Percentiles rank a stretch among this genome's conserved stretches.
Evolutionary conservation across 2,113 vertebrate species (phyloP).

Genomic region (Stictonetta naevosa): DNA sequence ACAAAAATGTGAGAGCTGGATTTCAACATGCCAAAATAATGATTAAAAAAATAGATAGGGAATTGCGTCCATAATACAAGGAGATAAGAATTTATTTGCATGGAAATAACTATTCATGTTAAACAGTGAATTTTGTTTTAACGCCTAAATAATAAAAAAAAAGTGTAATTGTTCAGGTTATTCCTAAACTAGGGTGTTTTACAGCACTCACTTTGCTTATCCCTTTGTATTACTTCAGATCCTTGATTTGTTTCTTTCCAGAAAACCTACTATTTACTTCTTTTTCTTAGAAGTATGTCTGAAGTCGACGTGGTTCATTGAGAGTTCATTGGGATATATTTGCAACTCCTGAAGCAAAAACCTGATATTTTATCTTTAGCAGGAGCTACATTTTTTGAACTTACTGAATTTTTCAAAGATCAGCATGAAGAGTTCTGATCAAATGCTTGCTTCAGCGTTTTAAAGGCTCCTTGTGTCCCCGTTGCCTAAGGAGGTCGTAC

Average conservation of each 20-base stretch:
- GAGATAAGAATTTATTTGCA: background rate
- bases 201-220: background rate
- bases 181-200: background rate
- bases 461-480: slow-evolving; percentile 65
- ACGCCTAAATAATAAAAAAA: background rate
- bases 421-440: slow-evolving; percentile 73
- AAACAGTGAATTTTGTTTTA: background rate
- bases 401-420: slow-evolving; percentile 73
- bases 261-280: background rate
- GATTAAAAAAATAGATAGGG: background rate
- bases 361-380: slow-evolving; percentile 59
- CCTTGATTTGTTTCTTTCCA: background rate
- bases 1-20: background rate
- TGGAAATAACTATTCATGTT: background rate
- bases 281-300: background rate
- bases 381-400: slow-evolving; percentile 65
- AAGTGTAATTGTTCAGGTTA: background rate
- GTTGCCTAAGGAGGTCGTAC: slow-evolving; percentile 72
- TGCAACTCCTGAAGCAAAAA: slow-evolving; percentile 54
- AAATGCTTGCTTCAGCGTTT: slow-evolving; percentile 71
- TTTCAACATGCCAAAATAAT: background rate
- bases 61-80: background rate
- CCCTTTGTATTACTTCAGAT: background rate
- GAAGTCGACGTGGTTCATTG: background rate
- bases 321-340: slow-evolving; percentile 34